These are phyloP conservation scores for Proterorhinus semilunaris DNA, from an alignment of 2,113 vertebrate species.

Conservation along the genomic window DNA sequence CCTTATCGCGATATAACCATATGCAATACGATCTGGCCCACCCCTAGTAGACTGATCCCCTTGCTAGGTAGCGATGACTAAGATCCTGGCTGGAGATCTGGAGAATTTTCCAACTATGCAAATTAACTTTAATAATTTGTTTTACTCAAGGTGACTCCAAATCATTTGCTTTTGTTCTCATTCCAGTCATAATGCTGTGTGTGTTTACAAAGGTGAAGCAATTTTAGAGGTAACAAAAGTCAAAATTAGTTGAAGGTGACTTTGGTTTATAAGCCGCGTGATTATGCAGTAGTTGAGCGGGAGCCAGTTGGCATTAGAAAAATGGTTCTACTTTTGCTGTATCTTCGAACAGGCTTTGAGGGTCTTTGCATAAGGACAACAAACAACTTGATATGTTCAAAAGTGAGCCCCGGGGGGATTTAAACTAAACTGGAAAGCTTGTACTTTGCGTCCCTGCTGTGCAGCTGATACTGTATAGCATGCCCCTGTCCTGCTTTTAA, in stretches of 20 bases:
- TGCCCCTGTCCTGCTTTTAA: no score
- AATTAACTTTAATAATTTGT: no score
- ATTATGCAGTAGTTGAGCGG: constrained; percentile 23
- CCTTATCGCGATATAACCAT: no score
- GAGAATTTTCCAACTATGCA: no score
- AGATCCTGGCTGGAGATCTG: no score
- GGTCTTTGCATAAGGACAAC: constrained; percentile 19
- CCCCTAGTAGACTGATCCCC: no score
- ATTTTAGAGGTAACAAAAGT: not conserved
- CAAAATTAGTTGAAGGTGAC: constrained; percentile 38
- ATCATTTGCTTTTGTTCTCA: not conserved
- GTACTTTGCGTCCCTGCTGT: constrained; percentile 14
- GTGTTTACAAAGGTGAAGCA: not conserved
- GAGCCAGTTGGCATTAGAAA: constrained; percentile 46
- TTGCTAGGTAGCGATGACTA: no score
- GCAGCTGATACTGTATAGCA: constrained; percentile 1
- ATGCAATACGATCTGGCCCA: no score
- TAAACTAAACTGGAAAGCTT: constrained; percentile 16
- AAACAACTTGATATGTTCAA: constrained; percentile 52
- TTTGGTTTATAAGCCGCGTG: constrained; percentile 9
- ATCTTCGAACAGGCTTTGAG: constrained; percentile 40
- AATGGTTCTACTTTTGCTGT: constrained; percentile 21
- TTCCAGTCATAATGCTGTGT: not conserved
- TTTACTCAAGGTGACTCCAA: no score
- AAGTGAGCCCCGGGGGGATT: constrained; percentile 42